Conservation (phyloP, 2,888 invertebrate species). For the Noctua janthina region DNA sequence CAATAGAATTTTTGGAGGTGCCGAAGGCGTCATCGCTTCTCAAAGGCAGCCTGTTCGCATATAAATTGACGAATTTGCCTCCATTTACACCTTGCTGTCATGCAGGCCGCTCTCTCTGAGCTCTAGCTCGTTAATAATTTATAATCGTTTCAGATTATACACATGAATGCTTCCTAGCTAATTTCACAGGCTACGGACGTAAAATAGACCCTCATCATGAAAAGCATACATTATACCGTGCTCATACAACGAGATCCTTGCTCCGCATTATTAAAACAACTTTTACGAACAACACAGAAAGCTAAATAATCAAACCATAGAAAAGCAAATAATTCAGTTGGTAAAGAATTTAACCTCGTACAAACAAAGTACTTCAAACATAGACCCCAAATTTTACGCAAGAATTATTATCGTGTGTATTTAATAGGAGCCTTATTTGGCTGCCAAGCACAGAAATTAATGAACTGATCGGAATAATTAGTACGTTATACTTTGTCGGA, state of each 20-base stretch:
- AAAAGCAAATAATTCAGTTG: constrained; percentile 52
- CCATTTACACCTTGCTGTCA: constrained; percentile 87
- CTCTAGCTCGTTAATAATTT: constrained; percentile 83
- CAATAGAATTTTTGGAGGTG: constrained; percentile 78
- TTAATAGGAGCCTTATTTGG: constrained; percentile 50
- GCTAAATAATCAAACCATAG: constrained; percentile 38
- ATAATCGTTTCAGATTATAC: constrained; percentile 84
- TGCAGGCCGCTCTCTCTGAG: constrained; percentile 75
- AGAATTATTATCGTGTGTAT: constrained; percentile 54
- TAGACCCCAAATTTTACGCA: constrained; percentile 49
- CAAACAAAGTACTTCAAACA: constrained; percentile 45
- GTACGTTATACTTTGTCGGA: constrained; percentile 30
- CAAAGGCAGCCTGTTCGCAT: constrained; percentile 88
- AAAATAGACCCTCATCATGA: constrained; percentile 35
- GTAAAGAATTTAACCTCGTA: constrained; percentile 50
- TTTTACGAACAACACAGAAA: constrained; percentile 26
- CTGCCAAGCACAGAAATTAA: constrained; percentile 58
- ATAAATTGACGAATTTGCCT: constrained; percentile 90
- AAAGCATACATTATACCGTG: constrained; percentile 43
- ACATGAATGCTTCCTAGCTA: constrained; percentile 74
- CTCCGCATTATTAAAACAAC: constrained; percentile 26
- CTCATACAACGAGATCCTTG: constrained; percentile 23
- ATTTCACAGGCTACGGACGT: constrained; percentile 54
- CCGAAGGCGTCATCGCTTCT: constrained; percentile 82
- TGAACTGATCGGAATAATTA: constrained; percentile 49